These are phyloP conservation scores for Halocaridina rubra DNA, from an alignment of 2,888 invertebrate species.

Conservation along the genomic window DNA sequence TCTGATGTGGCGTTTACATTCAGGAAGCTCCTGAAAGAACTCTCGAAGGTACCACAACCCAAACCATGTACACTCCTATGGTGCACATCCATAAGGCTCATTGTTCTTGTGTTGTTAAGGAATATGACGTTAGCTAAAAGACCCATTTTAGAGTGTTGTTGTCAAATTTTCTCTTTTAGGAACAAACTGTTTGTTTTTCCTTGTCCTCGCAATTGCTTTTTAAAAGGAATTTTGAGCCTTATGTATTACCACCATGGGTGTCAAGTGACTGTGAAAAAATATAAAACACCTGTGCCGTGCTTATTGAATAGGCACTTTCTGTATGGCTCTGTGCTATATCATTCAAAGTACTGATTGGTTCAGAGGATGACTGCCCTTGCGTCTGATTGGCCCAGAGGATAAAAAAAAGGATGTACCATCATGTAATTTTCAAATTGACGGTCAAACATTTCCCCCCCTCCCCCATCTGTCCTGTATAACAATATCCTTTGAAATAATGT, in stretches of 20 bases:
- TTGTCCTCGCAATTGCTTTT: not conserved
- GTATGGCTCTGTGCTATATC: not conserved
- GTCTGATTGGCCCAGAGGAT: constrained; percentile 17
- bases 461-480: constrained; percentile 13
- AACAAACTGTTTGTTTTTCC: constrained; percentile 7
- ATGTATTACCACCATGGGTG: not conserved
- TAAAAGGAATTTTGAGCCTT: not conserved
- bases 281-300: not conserved
- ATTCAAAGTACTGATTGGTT: not conserved
- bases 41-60: too few relatives aligned
- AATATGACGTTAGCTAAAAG: not conserved
- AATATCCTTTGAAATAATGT: constrained; percentile 25
- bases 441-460: not conserved
- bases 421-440: not conserved
- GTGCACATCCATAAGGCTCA: not conserved
- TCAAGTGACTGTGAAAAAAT: too few relatives aligned
- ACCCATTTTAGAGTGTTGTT: constrained; percentile 1
- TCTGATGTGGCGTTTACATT: too few relatives aligned
- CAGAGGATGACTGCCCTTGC: constrained; percentile 4
- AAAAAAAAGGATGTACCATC: not conserved
- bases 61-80: too few relatives aligned
- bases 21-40: too few relatives aligned
- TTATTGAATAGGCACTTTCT: constrained; percentile 13
- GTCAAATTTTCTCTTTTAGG: constrained; percentile 3
- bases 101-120: not conserved